Conservation (phyloP, 2,113 vertebrate species). For the Dryoscopus gambensis region DNA sequence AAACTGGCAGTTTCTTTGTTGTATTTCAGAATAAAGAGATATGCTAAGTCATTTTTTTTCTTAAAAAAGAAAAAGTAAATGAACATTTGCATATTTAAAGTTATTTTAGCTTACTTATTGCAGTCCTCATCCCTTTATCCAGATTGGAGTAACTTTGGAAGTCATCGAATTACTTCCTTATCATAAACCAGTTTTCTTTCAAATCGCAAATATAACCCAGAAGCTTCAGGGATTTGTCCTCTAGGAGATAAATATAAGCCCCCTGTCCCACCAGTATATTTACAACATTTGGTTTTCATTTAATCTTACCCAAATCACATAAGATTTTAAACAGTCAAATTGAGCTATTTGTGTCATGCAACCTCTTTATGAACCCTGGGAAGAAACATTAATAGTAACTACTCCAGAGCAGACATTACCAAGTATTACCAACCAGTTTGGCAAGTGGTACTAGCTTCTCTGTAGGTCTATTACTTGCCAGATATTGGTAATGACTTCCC, state of each 20-base stretch:
- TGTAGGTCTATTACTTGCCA: not conserved
- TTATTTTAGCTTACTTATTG: not conserved
- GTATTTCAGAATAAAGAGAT: not conserved
- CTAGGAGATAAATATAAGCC: not conserved
- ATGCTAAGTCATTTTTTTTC: accelerated
- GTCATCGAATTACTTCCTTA: not conserved
- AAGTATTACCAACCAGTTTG: not conserved
- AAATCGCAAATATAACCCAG: not conserved
- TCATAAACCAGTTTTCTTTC: not conserved
- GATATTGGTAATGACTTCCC: not conserved
- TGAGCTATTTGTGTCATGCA: not conserved
- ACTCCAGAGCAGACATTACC: not conserved
- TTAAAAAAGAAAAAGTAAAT: not conserved
- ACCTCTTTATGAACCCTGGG: not conserved
- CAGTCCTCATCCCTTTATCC: not conserved
- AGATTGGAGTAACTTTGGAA: not conserved
- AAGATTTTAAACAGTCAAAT: not conserved
- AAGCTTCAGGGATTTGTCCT: not conserved
- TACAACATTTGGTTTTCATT: not conserved
- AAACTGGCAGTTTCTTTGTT: not conserved
- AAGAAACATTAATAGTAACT: not conserved
- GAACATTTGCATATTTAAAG: not conserved
- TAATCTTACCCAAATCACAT: not conserved
- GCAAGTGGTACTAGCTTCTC: not conserved
- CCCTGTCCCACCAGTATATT: not conserved